Percentiles rank a stretch among this genome's conserved stretches.
phyloP scores from a whole-genome alignment of 2,797 vertebrate species.

The Cynopterus sphinx region DNA sequence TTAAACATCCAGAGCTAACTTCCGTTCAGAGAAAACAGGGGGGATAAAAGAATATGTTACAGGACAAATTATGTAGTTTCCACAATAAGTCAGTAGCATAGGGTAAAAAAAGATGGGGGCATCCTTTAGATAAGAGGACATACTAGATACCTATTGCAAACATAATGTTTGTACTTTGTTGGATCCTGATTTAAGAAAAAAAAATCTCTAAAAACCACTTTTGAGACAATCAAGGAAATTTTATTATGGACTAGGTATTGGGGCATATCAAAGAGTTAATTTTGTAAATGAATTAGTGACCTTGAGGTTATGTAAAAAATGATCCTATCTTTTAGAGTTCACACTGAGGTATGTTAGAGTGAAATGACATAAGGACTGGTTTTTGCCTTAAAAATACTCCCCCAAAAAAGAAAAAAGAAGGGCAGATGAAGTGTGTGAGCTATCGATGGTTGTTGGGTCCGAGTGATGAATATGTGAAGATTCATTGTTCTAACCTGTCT shows the following conservation, averaged over 20 bases:
- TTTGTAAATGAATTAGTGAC: not conserved
- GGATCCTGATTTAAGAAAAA: not conserved
- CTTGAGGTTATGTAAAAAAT: not conserved
- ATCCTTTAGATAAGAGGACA: not conserved
- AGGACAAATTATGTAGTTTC: not conserved
- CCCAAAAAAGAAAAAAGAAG: not conserved
- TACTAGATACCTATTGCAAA: not conserved
- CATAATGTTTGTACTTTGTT: not conserved
- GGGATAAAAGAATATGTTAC: not conserved
- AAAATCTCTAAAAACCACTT: not conserved
- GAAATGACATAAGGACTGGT: not conserved
- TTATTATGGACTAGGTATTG: not conserved
- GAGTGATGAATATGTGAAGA: not conserved
- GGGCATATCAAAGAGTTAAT: not conserved
- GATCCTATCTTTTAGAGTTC: not conserved
- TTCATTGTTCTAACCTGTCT: not conserved
- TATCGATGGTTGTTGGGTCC: not conserved
- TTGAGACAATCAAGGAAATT: not conserved
- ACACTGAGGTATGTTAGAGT: not conserved
- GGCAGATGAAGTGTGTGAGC: not conserved
- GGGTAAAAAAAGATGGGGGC: too few species aligned
- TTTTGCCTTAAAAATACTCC: slow-evolving; percentile 3
- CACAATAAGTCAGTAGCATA: not conserved
- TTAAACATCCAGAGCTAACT: not conserved
- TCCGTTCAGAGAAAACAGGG: not conserved